Evolutionary conservation across 2,797 vertebrate genomes (phyloP), one percentile per base, ranked within the genome.

Genomic region (Malacoctenus gilli): DNA sequence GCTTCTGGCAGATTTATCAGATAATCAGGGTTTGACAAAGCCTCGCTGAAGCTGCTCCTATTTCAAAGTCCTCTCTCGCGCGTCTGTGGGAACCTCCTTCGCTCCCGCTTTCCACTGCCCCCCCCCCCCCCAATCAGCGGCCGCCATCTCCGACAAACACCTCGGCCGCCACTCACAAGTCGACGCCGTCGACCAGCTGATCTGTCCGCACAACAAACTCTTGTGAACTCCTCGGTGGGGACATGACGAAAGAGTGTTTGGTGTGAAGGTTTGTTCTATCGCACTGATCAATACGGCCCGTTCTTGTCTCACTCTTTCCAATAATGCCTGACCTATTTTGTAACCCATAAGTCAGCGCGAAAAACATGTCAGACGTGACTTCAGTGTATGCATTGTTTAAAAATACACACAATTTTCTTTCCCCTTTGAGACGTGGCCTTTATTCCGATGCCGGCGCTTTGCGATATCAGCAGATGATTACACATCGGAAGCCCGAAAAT

Each of bases 1-100:
- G 58, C 75, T 69, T 77, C 73, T 78, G 78, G 77, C 79, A 78
- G 71, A 72, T 83, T 82, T 85, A 84, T 84, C 83, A 86, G 66
- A 47, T 68, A 75, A 85, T 87, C 57, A 31, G 68, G 31, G 66
- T 68, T 69, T 79, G 84, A 79, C 83, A 80, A 83, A 80, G 62
- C 72, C 74, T 75, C 49, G 38, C 54, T 80, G 77, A 64, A 56
- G 57, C 75, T 74, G 62, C 79, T 85, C 85, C 71, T 60, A 61
- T 87, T 89, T 87, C 85, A 88, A 83, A 85, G 80, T 69, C 55
- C 59, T 54, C 62, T 64, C 36, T 14, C 25, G 36, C 39, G 77
- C 58, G 51, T 75, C 14, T 85, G 83, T 87, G 87, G 84, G 84
- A 87, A 89, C 84, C 49, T 14, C 58, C 43, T 25, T 20, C 6